A percentile compares a stretch with the other conserved stretches of the same genome.
Conservation (phyloP, 1,140 invertebrate genomes). For the Panagrolaimus sp. region DNA sequence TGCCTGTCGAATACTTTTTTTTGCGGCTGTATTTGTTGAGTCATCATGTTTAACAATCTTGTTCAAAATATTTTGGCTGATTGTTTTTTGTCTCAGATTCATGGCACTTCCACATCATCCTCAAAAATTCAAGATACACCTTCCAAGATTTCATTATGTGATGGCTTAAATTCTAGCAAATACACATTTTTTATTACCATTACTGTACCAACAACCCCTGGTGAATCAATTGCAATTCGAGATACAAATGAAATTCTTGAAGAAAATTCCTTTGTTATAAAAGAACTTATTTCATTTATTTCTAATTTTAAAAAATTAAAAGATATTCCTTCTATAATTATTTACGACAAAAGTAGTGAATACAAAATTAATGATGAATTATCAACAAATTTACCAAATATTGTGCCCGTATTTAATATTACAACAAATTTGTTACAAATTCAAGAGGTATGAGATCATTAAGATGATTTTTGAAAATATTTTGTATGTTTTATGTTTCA, state of each 20-base stretch:
- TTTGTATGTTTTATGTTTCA: not conserved
- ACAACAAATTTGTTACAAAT: not conserved
- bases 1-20: no score
- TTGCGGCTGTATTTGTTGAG: no score
- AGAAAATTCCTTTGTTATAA: constrained; percentile 2
- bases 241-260: not conserved
- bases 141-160: not conserved
- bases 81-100: not conserved
- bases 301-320: not conserved
- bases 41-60: no score
- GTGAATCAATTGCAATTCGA: not conserved
- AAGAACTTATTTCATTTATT: not conserved
- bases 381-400: not conserved
- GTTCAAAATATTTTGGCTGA: no score
- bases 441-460: not conserved
- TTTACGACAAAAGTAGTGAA: not conserved
- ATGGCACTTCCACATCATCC: not conserved
- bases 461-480: not conserved
- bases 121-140: not conserved
- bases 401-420: not conserved
- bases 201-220: not conserved
- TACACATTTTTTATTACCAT: constrained; percentile 3
- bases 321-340: not conserved
- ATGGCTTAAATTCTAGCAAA: not conserved
- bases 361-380: not conserved